These are phyloP conservation scores for Argopecten irradians DNA, from an alignment of 1,140 invertebrate genomes.

Conservation along the genomic window DNA sequence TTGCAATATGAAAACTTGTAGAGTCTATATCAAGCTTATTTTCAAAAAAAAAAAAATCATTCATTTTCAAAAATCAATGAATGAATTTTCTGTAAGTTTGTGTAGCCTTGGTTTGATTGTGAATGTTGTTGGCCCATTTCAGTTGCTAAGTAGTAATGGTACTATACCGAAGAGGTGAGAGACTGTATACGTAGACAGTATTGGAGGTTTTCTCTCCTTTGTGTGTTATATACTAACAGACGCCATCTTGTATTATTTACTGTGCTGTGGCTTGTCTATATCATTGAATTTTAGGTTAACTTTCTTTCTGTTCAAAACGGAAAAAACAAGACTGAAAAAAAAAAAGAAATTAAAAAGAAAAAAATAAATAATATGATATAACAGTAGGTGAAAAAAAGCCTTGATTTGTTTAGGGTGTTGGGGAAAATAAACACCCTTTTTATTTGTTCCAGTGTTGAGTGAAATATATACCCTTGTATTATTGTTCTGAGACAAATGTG, in stretches of 20 bases:
- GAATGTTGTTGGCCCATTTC: slow-evolving; percentile 20
- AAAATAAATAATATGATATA: too few species aligned
- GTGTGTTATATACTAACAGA: neutral
- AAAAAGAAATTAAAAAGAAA: too few species aligned
- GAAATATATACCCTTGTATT: too few species aligned
- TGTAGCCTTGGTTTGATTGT: neutral
- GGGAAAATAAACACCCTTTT: too few species aligned
- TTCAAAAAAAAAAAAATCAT: too few species aligned
- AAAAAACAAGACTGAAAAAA: neutral
- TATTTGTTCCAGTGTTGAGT: too few species aligned
- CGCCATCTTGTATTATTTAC: neutral
- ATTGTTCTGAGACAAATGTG: too few species aligned
- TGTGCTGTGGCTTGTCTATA: neutral
- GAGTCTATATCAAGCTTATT: too few species aligned
- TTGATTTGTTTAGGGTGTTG: too few species aligned
- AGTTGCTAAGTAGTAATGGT: slow-evolving; percentile 10
- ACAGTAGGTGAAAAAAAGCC: too few species aligned
- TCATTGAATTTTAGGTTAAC: neutral
- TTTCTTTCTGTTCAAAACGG: neutral
- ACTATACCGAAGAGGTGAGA: slow-evolving; percentile 8
- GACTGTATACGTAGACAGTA: neutral
- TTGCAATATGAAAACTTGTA: too few species aligned
- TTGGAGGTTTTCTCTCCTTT: neutral
- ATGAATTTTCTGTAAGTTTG: neutral
- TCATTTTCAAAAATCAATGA: neutral